Base-by-base conservation (phyloP, 1,140 invertebrate species). In the Trissolcus basalis region DNA sequence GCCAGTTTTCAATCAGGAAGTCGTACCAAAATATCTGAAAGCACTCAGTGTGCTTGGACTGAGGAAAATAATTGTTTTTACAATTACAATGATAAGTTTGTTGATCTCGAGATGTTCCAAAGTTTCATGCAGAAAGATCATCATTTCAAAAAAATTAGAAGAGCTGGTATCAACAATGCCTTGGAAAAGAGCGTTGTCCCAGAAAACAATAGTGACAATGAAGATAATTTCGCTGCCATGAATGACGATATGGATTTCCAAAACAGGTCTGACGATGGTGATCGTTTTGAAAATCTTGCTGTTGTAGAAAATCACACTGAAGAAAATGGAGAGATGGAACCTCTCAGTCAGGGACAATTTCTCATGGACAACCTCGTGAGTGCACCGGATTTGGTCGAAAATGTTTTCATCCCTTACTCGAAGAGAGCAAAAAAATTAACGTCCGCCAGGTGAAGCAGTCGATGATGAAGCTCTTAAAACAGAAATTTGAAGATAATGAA, bases 341-440 rank as follows among this genome's bases (percentile, higher is more conserved):
- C 45, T 8, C 41, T 45, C 11, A 54, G 45, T 77, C 89, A 86
- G 54, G 64, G 70, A 33, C 67, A 83, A 55, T 86, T 90, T 48
- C 82, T 77, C 9, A 90, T 89, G 5, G 88, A 90, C 49, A 91
- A 91, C 87, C 82, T 93, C 13, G 86, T 93, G 1, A 85, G 89
- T 10, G 86, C 89, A 12, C 92, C 92, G 4, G 86, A 88, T 80
- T 74, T 88, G 32, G 86, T 88, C 32, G 81, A 82, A 1, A 92
- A 93, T 86, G 91, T 92, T 64, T 90, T 91, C 72, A 92, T 95
- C 59, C 90, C 90, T 0, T 96, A 94, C 83, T 93, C 94, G 9
- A 91, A 92, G 84, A 90, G 91, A 70, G 93, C 94, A 0, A 96
- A 96, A 94, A 93, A 79, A 90, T 96, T 7, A 93, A 96, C 80